A percentile compares a stretch with the other conserved stretches of the same genome.
Evolutionary conservation across 2,797 vertebrate genomes (phyloP).

Genomic region (Ctenochaetus hawaiiensis): DNA sequence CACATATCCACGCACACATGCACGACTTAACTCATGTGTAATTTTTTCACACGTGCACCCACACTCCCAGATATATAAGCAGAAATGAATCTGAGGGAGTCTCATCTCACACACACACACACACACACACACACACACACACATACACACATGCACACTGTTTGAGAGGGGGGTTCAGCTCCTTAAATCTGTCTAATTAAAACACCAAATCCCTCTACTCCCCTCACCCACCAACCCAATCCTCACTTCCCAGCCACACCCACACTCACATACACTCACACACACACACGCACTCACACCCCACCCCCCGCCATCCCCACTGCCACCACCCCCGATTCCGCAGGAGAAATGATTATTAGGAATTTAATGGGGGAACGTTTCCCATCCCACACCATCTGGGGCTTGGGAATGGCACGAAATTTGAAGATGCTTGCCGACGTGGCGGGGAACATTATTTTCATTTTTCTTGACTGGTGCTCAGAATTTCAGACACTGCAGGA

Average conservation of each 20-base stretch:
- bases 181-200: slow-evolving; percentile 99
- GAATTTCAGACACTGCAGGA: slow-evolving; percentile 59
- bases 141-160: slow-evolving; percentile 41
- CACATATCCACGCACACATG: slow-evolving; percentile 17
- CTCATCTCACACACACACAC: not conserved
- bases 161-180: slow-evolving; percentile 88
- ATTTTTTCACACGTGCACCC: slow-evolving; percentile 50
- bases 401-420: slow-evolving; percentile 93
- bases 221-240: slow-evolving; percentile 77
- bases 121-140: slow-evolving; percentile 28
- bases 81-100: slow-evolving; percentile 47
- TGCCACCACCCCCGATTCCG: slow-evolving; percentile 82
- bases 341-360: slow-evolving; percentile 99
- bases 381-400: slow-evolving; percentile 98
- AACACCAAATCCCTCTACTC: slow-evolving; percentile 97
- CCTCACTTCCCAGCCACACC: slow-evolving; percentile 65
- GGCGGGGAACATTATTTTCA: slow-evolving; percentile 76
- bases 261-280: slow-evolving; percentile 42
- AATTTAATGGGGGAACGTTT: slow-evolving; percentile 99
- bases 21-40: slow-evolving; percentile 35
- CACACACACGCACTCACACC: slow-evolving; percentile 22
- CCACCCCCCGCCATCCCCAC: slow-evolving; percentile 61
- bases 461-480: slow-evolving; percentile 76
- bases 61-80: slow-evolving; percentile 50
- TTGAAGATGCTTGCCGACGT: slow-evolving; percentile 88